A percentile compares a stretch with the other conserved stretches of the same genome.
Conservation (phyloP, 2,113 vertebrate species). For the Heterochromis multidens region DNA sequence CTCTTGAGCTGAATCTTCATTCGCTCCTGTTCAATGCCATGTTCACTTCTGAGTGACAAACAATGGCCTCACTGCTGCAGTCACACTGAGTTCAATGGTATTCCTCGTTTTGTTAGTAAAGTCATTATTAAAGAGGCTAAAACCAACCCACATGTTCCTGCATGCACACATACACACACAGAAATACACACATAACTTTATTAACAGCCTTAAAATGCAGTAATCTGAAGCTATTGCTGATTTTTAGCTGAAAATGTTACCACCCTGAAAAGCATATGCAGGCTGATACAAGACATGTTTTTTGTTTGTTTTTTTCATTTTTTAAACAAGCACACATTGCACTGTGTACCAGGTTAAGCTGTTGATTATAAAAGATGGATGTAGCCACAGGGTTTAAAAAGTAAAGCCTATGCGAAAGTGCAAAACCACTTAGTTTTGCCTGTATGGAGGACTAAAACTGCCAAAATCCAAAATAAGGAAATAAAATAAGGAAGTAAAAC, state of each 20-base stretch:
- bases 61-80: not conserved
- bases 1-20: not conserved
- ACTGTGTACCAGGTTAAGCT: not conserved
- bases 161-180: not conserved
- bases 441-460: not conserved
- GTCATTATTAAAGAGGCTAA: not conserved
- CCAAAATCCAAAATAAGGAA: not conserved
- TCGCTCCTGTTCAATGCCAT: not conserved
- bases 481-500: not conserved
- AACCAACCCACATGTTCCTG: conserved; percentile 5
- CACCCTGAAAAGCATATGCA: not conserved
- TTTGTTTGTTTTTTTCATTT: not conserved
- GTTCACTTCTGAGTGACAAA: conserved; percentile 13
- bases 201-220: not conserved
- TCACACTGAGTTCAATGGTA: not conserved
- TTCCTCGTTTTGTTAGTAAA: conserved; percentile 25
- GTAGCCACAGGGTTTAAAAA: not conserved
- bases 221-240: not conserved
- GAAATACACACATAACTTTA: not conserved
- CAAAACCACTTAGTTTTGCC: not conserved
- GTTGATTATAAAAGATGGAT: not conserved
- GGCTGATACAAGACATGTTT: not conserved
- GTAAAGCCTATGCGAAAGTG: not conserved
- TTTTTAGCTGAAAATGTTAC: not conserved
- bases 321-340: not conserved